Evolutionary conservation across 2,888 invertebrate genomes (phyloP).

Genomic region (Syrista parreyssii): DNA sequence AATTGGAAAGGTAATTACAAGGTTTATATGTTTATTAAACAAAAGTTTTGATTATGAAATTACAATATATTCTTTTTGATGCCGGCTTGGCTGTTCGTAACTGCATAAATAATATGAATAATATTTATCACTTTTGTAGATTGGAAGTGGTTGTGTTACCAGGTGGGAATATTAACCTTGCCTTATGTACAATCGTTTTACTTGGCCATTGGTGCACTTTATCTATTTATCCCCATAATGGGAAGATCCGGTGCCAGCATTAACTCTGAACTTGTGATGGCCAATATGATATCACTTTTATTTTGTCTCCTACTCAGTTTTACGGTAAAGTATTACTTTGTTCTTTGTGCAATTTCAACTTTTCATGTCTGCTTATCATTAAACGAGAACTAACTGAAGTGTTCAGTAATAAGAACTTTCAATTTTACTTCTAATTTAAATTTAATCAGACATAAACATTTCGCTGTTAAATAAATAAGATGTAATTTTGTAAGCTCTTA

Average conservation of each 20-base stretch:
- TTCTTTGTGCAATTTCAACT: constrained; percentile 2
- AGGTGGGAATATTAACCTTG: constrained; percentile 69
- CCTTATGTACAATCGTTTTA: constrained; percentile 79
- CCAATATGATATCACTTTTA: constrained; percentile 66
- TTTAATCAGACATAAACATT: background rate
- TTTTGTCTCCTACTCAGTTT: constrained; percentile 68
- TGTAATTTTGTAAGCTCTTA: too few relatives aligned
- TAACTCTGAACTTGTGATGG: constrained; percentile 78
- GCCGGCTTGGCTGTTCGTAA: too few relatives aligned
- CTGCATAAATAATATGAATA: background rate
- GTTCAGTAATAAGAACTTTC: background rate
- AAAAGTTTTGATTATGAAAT: background rate
- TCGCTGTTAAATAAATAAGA: too few relatives aligned
- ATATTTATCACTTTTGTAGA: constrained; percentile 59
- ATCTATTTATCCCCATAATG: constrained; percentile 84
- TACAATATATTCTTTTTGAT: too few relatives aligned
- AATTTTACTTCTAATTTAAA: constrained; percentile 7
- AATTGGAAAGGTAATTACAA: constrained; percentile 67
- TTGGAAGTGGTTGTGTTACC: constrained; percentile 70
- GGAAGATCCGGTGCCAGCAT: constrained; percentile 79
- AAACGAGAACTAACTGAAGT: background rate
- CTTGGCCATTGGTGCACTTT: constrained; percentile 76
- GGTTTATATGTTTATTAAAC: background rate
- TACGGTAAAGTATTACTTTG: constrained; percentile 44
- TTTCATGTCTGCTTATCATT: background rate